Base-by-base conservation (phyloP, 2,797 vertebrate species). In the Lacerta agilis region DNA sequence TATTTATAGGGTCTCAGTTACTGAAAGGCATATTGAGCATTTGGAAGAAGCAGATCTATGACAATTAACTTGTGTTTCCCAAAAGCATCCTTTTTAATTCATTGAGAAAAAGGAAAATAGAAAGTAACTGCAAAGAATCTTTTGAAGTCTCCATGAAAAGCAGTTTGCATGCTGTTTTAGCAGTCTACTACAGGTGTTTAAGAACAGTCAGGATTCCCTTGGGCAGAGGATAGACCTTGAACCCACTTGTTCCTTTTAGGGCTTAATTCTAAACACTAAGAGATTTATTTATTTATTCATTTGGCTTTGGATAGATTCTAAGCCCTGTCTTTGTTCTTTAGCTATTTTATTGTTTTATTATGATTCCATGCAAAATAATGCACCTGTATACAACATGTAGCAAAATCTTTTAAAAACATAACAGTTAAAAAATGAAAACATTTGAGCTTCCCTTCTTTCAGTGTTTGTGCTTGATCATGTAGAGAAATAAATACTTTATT, bases 91-190 rank as follows among this genome's bases (percentile, higher is more conserved):
- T 43, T 85, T 76, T 64, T 61, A 61, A 29, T 76, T 55, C 36
- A 64, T 67, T 79, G 69, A 78, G 2, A 17, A 79, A 90, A 86
- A 72, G 0, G 0, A 33, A 79, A 49, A 27, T 10, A 33, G 27
- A 75, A 77, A 83, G 20, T 17, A 79, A 41, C 23, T 83, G 5
- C 67, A 90, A 90, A 5, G 33, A 69, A 86, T 79, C n/a, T 71
- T 13, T 11, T 83, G 66, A 84, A 79, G 83, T 38, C 49, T n/a
- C 41, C 36, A 69, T 15, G 8, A 75, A 75, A 72, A 58, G 2
- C 1, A 0, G 2, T 81, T 23, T 71, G 49, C 55, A 0, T 38
- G 41, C 73, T 8, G 17, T 33, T 87, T 78, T 81, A 66, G 15
- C 8, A 86, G 36, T 61, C 79, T 45, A 61, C 20, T 49, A 45